Percentiles rank a stretch among this genome's conserved stretches.
Conservation (phyloP, 1,140 invertebrate genomes). For the Formica exsecta region DNA sequence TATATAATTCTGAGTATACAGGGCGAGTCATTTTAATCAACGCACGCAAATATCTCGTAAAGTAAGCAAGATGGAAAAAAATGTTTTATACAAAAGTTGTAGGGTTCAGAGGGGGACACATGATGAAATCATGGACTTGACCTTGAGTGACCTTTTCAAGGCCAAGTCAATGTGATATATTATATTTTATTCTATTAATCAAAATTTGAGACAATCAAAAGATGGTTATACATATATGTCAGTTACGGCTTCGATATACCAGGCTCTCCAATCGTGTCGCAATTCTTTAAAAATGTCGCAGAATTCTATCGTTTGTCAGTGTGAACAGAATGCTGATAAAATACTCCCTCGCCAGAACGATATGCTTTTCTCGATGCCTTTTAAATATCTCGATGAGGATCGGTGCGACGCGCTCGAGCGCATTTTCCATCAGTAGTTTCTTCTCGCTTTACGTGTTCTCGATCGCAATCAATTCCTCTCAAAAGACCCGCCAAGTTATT, state of each 20-base stretch:
- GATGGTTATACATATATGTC: not conserved
- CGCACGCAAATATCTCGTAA: no score
- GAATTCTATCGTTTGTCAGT: slow-evolving; percentile 16
- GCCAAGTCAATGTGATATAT: no score
- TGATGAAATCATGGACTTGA: no score
- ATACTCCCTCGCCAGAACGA: not conserved
- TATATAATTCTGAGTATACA: no score
- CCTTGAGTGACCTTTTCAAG: no score
- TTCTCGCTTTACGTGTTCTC: not conserved
- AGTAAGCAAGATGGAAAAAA: no score
- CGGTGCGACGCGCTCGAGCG: not conserved
- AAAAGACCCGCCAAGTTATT: slow-evolving; percentile 18
- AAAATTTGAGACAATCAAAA: not conserved
- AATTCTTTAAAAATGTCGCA: not conserved
- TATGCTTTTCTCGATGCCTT: not conserved
- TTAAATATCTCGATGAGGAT: not conserved
- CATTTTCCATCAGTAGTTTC: not conserved
- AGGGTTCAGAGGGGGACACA: no score
- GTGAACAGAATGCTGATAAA: slow-evolving; percentile 5
- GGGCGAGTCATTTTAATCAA: no score
- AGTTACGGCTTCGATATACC: no score
- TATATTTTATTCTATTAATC: no score
- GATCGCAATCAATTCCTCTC: slow-evolving; percentile 32
- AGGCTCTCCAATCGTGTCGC: not conserved
- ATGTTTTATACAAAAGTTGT: no score